phyloP scores from a whole-genome alignment of 2,888 invertebrate species.

The Blomia tropicalis region DNA sequence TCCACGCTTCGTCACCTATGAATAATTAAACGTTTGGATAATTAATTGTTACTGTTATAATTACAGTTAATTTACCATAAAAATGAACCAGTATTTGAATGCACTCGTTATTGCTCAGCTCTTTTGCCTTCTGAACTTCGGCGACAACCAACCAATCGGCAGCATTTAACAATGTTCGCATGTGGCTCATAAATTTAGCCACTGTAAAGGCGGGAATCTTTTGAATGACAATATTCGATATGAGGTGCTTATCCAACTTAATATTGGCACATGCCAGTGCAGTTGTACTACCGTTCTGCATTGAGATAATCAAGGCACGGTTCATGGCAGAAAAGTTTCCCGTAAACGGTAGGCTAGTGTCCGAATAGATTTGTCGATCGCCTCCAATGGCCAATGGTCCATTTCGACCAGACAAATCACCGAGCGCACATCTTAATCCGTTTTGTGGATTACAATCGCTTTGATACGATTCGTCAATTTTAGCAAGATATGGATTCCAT shows the following conservation, averaged over 20 bases:
- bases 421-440: slow-evolving; percentile 74
- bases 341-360: slow-evolving; percentile 64
- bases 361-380: slow-evolving; percentile 57
- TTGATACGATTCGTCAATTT: slow-evolving; percentile 50
- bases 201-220: slow-evolving; percentile 72
- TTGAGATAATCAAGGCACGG: slow-evolving; percentile 65
- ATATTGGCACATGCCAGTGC: slow-evolving; percentile 79
- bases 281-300: slow-evolving; percentile 48
- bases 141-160: slow-evolving; percentile 65
- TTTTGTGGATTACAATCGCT: slow-evolving; percentile 74
- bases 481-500: slow-evolving; percentile 30
- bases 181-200: slow-evolving; percentile 67
- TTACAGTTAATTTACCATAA: no score
- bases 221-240: slow-evolving; percentile 70
- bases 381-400: slow-evolving; percentile 67
- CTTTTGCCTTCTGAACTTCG: slow-evolving; percentile 37
- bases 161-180: slow-evolving; percentile 62
- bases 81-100: slow-evolving; percentile 72
- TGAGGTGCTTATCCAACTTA: slow-evolving; percentile 71
- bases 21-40: not conserved
- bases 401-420: slow-evolving; percentile 66
- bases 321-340: slow-evolving; percentile 50
- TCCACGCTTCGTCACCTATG: slow-evolving; percentile 54
- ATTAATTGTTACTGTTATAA: not conserved
- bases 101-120: slow-evolving; percentile 59